Percentiles rank a stretch among this genome's conserved stretches.
Conservation (phyloP, 2,888 invertebrate genomes). For the Frankliniella intonsa region DNA sequence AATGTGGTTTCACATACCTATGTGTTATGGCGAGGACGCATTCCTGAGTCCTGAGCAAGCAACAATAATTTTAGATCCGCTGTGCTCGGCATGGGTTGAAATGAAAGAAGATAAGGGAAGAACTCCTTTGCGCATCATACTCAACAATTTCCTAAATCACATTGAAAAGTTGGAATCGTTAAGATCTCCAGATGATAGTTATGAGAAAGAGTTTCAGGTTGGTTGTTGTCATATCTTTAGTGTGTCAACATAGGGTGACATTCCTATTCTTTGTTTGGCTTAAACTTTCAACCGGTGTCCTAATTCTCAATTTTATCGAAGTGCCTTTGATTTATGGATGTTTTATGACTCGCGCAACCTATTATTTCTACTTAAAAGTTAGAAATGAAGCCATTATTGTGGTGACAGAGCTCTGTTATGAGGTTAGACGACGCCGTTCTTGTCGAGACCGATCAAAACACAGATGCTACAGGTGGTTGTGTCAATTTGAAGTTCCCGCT, state of each 20-base stretch:
- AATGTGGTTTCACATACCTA: not conserved
- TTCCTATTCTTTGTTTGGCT: conserved; percentile 3
- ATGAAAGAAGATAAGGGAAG: conserved; percentile 44
- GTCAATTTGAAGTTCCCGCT: not conserved
- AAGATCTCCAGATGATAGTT: conserved; percentile 45
- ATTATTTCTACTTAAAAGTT: too few species aligned
- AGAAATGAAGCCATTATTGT: too few species aligned
- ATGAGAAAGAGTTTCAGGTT: conserved; percentile 50
- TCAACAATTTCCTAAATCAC: conserved; percentile 49
- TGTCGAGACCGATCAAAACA: not conserved
- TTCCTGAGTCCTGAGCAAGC: not conserved
- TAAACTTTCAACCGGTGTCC: not conserved
- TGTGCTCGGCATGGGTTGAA: conserved; percentile 37
- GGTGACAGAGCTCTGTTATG: not conserved
- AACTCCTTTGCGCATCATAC: conserved; percentile 46
- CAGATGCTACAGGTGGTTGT: not conserved
- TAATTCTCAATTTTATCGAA: too few species aligned
- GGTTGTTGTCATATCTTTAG: conserved; percentile 12
- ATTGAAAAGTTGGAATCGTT: conserved; percentile 48
- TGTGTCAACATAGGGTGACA: conserved; percentile 25
- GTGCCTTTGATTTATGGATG: too few species aligned
- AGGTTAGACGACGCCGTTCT: conserved; percentile 14
- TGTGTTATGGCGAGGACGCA: conserved; percentile 4
- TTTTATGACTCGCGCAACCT: too few species aligned
- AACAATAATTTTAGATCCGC: conserved; percentile 1